Evolutionary conservation across 2,113 vertebrate species (phyloP), one percentile per base, ranked within the genome.

Genomic region (Chascanopsetta lugubris): DNA sequence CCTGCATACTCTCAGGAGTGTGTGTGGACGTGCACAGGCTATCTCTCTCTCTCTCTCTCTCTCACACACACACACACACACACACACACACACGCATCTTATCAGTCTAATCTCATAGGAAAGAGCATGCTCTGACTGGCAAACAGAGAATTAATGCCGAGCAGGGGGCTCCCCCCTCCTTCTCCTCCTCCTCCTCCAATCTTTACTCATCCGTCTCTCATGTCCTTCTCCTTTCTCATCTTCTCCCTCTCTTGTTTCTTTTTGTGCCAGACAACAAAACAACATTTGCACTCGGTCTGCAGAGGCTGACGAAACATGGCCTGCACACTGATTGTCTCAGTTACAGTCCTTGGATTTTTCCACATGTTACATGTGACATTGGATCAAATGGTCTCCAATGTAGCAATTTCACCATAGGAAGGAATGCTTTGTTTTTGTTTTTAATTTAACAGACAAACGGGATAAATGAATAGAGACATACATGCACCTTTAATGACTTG

Each of bases 71-170:
- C 65, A 78, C 66, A 30, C 50, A 76, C 62, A 46, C 43, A 72
- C 61, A 80, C 62, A 46, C 43, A 72, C 61, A 80, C 74, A 66
- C 65, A 78, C 66, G 34, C 50, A 76, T 89, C 79, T 82, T 83
- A 87, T 90, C 86, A 83, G 86, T 75, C 85, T 90, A 82, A 91
- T 91, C 90, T 91, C 90, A 82, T 69, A 85, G 89, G 87, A 84
- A 86, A 78, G 67, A 86, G 65, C 87, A 87, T 86, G 90, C 82
- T 86, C 85, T 85, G 91, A 92, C 87, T 92, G 87, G 83, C 87
- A 92, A 92, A 83, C 85, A 88, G 81, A 85, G 88, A 82, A 90
- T 90, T 91, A 88, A 90, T 87, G 84, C 82, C 78, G 85, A 87
- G 77, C 82, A 79, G 74, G 83, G 81, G 84, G 70, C 83, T 79